phyloP scores from a whole-genome alignment of 2,113 vertebrate genomes.

The Melospiza georgiana region DNA sequence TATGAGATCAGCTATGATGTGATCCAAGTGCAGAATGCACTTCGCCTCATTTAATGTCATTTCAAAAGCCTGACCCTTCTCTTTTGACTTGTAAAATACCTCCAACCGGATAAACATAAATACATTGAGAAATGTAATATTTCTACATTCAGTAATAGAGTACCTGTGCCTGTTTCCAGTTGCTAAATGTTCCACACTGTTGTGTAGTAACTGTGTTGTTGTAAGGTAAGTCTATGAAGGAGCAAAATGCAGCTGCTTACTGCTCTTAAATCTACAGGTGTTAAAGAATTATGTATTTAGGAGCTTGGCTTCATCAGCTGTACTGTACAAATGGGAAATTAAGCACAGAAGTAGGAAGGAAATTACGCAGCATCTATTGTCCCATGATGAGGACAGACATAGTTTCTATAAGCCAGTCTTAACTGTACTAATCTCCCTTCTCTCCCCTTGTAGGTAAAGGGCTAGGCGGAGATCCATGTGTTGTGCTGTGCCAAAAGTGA shows the following conservation, averaged over 20 bases:
- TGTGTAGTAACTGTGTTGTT: neutral
- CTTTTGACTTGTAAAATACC: neutral
- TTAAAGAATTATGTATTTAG: neutral
- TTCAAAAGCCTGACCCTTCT: neutral
- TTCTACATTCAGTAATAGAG: neutral
- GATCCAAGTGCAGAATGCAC: neutral
- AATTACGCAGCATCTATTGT: neutral
- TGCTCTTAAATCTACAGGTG: neutral
- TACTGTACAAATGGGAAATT: neutral
- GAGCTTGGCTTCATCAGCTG: neutral
- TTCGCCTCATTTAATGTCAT: neutral
- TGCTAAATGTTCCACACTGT: neutral
- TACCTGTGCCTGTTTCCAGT: neutral
- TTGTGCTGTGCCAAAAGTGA: neutral
- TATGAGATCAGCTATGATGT: neutral
- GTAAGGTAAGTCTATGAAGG: neutral
- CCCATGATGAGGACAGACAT: neutral
- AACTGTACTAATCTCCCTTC: neutral
- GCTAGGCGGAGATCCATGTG: neutral
- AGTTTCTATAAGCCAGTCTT: neutral
- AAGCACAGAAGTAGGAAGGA: neutral
- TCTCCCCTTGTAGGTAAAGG: neutral
- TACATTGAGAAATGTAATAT: neutral
- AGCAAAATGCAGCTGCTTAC: neutral
- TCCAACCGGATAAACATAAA: neutral